Base-by-base conservation (phyloP, 2,113 vertebrate genomes). In the Gadus macrocephalus region DNA sequence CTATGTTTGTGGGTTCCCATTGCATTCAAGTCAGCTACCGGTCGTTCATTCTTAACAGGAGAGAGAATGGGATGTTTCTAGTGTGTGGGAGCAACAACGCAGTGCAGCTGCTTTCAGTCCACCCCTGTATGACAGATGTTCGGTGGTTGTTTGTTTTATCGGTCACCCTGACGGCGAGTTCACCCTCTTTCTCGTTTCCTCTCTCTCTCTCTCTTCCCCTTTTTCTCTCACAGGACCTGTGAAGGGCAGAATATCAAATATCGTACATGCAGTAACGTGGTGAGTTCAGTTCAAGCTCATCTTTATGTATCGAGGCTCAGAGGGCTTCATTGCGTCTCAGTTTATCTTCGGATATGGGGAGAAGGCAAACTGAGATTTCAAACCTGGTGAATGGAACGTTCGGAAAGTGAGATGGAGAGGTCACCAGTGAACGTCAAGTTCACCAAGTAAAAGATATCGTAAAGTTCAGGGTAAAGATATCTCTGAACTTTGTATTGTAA, bases 181-280 rank as follows among this genome's bases (percentile, higher is more conserved):
- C 64, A 76, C 49, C 70, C 68, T 71, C 22, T 67, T 69, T 27
- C 62, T 67, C 27, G 3, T 81, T 79, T 75, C 86, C 12, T 83
- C 86, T 70, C 68, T 78, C n/a, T 64, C 56, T 87, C 42, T 49
- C 42, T 49, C 42, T 9, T 49, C 42, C 12, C 42, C 12, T 14
- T 49, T 5, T 83, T 86, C 69, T 67, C 77, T 58, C 63, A 55
- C 87, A 98, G 97, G 92, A 95, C 87, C 79, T 98, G 97, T 62
- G 96, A 98, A 83, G 97, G 97, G 71, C 93, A 94, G 86, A 98
- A 97, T 90, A 98, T 98, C 80, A 94, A 95, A 66, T 98, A 98
- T 80, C 94, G 93, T 87, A 98, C 96, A 5, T 98, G 97, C 91
- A 96, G 95, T 89, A 98, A 96, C 71, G 94, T 97, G 95, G 97